phyloP scores from a whole-genome alignment of 2,888 invertebrate genomes.

The Noctuana brunneofusca region DNA sequence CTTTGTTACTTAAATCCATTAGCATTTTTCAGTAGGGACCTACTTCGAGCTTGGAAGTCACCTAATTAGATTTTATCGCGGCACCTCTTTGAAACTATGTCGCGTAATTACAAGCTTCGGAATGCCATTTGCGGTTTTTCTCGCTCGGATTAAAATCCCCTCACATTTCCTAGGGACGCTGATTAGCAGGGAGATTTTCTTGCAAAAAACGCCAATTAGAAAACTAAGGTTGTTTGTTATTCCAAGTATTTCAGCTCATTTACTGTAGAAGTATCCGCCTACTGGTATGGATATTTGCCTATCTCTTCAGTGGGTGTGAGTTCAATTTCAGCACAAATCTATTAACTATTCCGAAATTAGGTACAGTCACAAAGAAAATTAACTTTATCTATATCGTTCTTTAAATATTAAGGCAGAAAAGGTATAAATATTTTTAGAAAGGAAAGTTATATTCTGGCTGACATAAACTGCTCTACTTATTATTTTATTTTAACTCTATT shows the following conservation, averaged over 20 bases:
- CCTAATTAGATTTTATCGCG: slow-evolving; percentile 33
- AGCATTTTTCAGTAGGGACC: slow-evolving; percentile 23
- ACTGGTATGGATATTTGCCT: neutral
- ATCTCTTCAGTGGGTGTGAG: neutral
- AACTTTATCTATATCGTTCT: too few species aligned
- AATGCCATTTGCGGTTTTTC: slow-evolving; percentile 31
- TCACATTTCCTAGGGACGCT: slow-evolving; percentile 20
- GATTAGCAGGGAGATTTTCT: slow-evolving; percentile 25
- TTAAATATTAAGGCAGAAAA: too few species aligned
- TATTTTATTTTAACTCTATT: too few species aligned
- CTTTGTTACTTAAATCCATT: slow-evolving; percentile 21
- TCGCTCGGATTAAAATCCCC: slow-evolving; percentile 30
- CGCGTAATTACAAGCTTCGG: slow-evolving; percentile 34
- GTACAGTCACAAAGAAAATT: too few species aligned
- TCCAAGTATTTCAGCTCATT: neutral
- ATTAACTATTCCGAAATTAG: too few species aligned
- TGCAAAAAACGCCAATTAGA: slow-evolving; percentile 19
- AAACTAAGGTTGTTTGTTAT: neutral
- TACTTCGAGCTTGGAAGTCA: slow-evolving; percentile 12
- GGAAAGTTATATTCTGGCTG: too few species aligned
- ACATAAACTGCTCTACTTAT: too few species aligned
- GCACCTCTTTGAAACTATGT: slow-evolving; percentile 33
- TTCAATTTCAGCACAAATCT: neutral
- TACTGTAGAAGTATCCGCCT: neutral
- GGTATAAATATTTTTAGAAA: too few species aligned